Percentiles rank a stretch among this genome's conserved stretches.
Evolutionary conservation across 2,888 invertebrate genomes (phyloP).

Genomic region (Trachelus troglodyta): DNA sequence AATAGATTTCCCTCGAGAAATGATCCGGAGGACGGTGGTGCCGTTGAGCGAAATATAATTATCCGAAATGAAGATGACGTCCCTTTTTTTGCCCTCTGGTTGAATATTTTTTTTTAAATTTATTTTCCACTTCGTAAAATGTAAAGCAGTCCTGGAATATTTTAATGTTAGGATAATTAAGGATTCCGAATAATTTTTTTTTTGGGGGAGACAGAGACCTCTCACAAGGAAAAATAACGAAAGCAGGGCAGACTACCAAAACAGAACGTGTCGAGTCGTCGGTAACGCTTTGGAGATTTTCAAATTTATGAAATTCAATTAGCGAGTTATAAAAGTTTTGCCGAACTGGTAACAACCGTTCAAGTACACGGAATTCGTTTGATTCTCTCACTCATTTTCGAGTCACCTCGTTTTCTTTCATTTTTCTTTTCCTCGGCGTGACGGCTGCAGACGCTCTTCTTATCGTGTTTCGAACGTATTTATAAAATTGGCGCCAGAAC

Average conservation of each 20-base stretch:
- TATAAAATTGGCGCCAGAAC: neutral
- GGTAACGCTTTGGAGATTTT: slow-evolving; percentile 14
- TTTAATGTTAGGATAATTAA: neutral
- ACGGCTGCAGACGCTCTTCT: neutral
- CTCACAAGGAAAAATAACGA: neutral
- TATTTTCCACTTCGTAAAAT: neutral
- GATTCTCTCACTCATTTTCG: neutral
- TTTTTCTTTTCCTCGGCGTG: neutral
- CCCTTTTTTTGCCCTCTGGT: neutral
- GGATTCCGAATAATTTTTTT: neutral
- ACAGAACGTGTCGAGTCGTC: neutral
- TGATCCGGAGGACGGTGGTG: neutral
- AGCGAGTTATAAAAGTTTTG: slow-evolving; percentile 33
- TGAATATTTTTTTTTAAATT: neutral
- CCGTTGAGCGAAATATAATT: neutral
- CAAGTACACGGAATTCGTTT: neutral
- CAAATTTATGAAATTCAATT: slow-evolving; percentile 35
- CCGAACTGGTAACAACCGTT: neutral
- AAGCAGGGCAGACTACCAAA: neutral
- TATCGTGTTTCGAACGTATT: neutral
- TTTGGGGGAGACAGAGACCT: neutral
- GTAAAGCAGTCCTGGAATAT: neutral
- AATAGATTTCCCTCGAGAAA: neutral
- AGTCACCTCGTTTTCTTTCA: neutral
- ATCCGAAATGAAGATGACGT: neutral